A percentile compares a stretch with the other conserved stretches of the same genome.
Conservation (phyloP, 2,113 vertebrate species). For the Numenius arquata region DNA sequence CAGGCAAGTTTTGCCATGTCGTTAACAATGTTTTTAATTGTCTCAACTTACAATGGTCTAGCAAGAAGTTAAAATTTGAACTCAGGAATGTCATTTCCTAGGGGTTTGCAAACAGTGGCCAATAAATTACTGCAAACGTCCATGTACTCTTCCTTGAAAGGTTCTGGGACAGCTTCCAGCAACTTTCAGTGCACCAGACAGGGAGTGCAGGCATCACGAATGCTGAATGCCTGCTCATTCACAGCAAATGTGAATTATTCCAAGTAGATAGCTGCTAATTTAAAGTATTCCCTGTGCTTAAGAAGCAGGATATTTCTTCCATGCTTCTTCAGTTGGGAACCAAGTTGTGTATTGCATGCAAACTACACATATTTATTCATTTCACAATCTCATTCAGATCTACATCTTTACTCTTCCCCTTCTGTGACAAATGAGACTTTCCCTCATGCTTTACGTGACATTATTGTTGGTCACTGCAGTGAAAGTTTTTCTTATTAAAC, state of each 20-base stretch:
- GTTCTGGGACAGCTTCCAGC: conserved; percentile 16
- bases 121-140: neutral
- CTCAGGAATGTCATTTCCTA: neutral
- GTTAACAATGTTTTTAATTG: neutral
- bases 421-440: neutral
- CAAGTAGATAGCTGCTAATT: neutral
- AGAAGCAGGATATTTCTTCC: neutral
- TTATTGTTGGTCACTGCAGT: neutral
- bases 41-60: neutral
- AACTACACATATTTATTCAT: neutral
- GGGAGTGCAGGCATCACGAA: neutral
- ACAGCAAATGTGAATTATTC: neutral
- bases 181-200: neutral
- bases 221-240: neutral
- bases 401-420: neutral
- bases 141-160: neutral
- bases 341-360: neutral
- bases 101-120: neutral
- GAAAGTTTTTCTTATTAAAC: conserved; percentile 4
- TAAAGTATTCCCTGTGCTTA: neutral
- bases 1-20: neutral
- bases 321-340: neutral
- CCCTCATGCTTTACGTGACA: fast-evolving
- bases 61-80: neutral
- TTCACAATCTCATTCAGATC: neutral